phyloP scores from a whole-genome alignment of 1,140 invertebrate genomes.

The Bombus polaris region DNA sequence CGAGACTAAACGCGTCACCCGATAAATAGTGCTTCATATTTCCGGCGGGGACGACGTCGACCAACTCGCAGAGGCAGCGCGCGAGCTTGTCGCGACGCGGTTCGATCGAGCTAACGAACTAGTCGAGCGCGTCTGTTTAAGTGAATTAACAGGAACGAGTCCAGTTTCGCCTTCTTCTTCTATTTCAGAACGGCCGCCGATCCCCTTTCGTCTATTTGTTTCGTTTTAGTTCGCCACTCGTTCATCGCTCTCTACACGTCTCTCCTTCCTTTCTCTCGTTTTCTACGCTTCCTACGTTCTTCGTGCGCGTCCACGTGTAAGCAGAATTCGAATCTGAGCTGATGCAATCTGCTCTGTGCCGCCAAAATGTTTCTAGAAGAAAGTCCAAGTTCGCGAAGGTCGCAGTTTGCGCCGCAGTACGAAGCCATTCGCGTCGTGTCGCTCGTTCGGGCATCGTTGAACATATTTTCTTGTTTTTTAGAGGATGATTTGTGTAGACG shows the following conservation, averaged over 20 bases:
- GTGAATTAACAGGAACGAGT: constrained; percentile 26
- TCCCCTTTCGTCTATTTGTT: neutral
- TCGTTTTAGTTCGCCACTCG: neutral
- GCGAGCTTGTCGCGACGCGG: neutral
- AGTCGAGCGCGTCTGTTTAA: constrained; percentile 2
- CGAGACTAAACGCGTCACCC: constrained; percentile 7
- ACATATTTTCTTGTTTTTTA: neutral
- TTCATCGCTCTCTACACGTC: neutral
- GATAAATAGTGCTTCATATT: neutral
- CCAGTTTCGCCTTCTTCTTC: constrained; percentile 8
- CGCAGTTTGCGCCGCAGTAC: neutral
- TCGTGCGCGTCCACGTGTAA: no score
- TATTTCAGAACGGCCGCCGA: neutral
- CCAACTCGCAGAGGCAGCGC: neutral
- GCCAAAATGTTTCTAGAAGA: neutral
- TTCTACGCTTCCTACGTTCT: neutral
- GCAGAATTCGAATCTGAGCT: neutral
- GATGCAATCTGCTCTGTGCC: neutral
- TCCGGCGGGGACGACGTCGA: neutral
- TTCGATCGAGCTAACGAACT: constrained; percentile 7
- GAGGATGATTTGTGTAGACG: neutral
- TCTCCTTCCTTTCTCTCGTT: neutral
- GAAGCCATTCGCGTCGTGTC: neutral
- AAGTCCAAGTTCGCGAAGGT: neutral
- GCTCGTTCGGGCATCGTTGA: neutral